Evolutionary conservation across 2,797 vertebrate genomes (phyloP), one percentile per base, ranked within the genome.

Genomic region (Sebastes kiyomatsui): DNA sequence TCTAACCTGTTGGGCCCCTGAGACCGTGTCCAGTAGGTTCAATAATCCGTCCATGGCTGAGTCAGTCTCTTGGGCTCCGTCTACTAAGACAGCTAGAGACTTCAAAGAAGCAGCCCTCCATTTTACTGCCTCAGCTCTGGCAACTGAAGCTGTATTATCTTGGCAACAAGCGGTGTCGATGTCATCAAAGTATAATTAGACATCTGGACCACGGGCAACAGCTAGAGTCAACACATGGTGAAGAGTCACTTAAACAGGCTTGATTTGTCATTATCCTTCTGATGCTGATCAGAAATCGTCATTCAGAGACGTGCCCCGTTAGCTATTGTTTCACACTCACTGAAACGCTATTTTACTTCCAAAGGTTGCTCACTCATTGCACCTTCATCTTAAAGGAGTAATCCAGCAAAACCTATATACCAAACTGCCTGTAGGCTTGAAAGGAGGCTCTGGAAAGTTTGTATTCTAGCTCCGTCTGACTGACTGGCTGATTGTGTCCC

Each of bases 191-290:
- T 14, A 16, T 13, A 67, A 25, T 85, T 62, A 73, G 67, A 82
- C 85, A 85, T 83, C 83, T 87, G 87, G 75, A 77, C 38, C 2
- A 14, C 3, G 71, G 22, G 70, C 59, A 72, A 4, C 74, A 55
- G 60, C 55, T 4, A 3, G 32, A 56, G 61, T 67, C 79, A 67
- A 61, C 83, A 81, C 77, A 77, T 28, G 79, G 80, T 59, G 61
- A 76, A 52, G 67, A 76, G 22, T 38, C 73, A 46, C 75, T 79
- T 64, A 69, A 60, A 18, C 62, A 56, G 30, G 1, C 23, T 54
- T 80, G 67, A 80, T 73, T 35, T 54, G 60, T 32, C 65, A 54
- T 82, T 55, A 74, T 70, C 62, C 62, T 56, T 69, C 74, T 54
- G 81, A 82, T 58, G 52, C 55, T 60, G 74, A 76, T 82, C 56